phyloP scores from a whole-genome alignment of 1,140 invertebrate genomes.

The Popillia japonica region DNA sequence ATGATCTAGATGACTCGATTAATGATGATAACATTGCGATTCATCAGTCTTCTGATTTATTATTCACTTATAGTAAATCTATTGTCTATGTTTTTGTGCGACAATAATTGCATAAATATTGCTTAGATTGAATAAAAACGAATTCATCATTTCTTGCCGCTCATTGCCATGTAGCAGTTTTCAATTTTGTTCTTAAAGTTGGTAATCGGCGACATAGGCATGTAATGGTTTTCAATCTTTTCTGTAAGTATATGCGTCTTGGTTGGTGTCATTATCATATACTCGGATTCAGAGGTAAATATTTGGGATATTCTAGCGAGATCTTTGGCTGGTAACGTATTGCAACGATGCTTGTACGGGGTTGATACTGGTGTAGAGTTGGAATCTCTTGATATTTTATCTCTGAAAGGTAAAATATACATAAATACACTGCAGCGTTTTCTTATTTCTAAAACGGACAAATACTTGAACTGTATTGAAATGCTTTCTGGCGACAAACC shows the following conservation, averaged over 20 bases:
- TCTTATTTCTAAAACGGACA: no score
- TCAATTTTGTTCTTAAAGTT: constrained; percentile 52
- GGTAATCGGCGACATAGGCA: constrained; percentile 54
- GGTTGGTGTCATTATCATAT: constrained; percentile 53
- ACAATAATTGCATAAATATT: constrained; percentile 10
- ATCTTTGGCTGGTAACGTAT: constrained; percentile 54
- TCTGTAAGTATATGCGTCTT: constrained; percentile 40
- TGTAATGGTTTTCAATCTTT: constrained; percentile 50
- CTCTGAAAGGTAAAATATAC: neutral
- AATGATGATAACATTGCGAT: neutral
- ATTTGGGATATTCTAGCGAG: constrained; percentile 51
- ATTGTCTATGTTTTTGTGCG: neutral
- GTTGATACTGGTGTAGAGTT: constrained; percentile 17
- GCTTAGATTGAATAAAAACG: neutral
- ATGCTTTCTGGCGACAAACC: no score
- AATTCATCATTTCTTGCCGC: constrained; percentile 43
- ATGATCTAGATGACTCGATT: neutral
- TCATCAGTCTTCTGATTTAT: constrained; percentile 8
- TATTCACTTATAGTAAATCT: neutral
- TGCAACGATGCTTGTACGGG: constrained; percentile 50
- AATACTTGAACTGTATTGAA: no score
- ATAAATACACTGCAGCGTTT: no score
- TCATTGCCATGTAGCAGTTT: constrained; percentile 55
- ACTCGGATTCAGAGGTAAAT: constrained; percentile 52
- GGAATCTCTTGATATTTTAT: constrained; percentile 24